phyloP scores from a whole-genome alignment of 2,113 vertebrate species.

The Varanus salvator region DNA sequence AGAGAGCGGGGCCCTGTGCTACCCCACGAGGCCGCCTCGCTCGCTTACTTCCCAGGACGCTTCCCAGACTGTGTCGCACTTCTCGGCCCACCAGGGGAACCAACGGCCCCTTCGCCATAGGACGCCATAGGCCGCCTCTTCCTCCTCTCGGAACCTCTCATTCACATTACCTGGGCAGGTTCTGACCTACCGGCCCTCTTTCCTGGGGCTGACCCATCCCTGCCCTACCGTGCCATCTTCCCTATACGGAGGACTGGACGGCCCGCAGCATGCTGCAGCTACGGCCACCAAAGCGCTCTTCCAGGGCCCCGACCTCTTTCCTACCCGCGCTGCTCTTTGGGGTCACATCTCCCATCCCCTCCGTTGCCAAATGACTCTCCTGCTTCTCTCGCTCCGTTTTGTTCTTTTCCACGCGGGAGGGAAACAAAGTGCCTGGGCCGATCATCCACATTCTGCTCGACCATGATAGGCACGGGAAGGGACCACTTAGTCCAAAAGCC shows the following conservation, averaged over 20 bases:
- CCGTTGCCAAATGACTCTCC: neutral
- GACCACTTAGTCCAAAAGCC: neutral
- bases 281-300: neutral
- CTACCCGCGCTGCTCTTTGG: neutral
- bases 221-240: neutral
- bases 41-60: neutral
- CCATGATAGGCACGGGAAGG: neutral
- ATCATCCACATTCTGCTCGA: neutral
- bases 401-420: neutral
- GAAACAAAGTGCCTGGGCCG: neutral
- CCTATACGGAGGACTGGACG: neutral
- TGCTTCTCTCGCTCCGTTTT: neutral
- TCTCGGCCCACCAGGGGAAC: no score
- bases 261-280: neutral
- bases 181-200: neutral
- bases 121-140: accelerated
- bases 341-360: neutral
- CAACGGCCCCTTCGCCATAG: accelerated
- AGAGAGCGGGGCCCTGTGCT: no score
- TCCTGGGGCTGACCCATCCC: accelerated
- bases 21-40: no score
- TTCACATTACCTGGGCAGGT: neutral
- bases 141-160: no score
- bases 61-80: neutral
- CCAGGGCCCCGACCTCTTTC: neutral